Percentiles rank a stretch among this genome's conserved stretches.
Evolutionary conservation across 2,797 vertebrate species (phyloP).

Genomic region (Pseudomugil gertrudae): DNA sequence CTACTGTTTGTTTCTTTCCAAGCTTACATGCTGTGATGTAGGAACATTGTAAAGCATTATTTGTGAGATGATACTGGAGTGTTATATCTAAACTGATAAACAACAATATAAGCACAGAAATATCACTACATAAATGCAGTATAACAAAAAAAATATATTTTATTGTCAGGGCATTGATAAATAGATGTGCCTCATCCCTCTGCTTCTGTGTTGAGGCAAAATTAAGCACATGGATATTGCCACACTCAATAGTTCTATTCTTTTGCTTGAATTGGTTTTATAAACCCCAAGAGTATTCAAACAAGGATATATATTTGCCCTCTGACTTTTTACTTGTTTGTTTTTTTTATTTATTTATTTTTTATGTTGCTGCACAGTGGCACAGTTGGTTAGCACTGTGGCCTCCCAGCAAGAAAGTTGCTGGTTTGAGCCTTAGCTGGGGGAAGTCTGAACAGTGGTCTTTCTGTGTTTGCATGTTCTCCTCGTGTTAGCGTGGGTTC

Average conservation of each 20-base stretch:
- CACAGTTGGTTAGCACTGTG: no score
- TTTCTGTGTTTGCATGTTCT: no score
- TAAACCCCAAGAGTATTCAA: background rate
- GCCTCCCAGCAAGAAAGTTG: no score
- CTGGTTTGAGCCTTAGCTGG: no score
- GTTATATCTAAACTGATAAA: constrained; percentile 1
- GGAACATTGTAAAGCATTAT: constrained; percentile 6
- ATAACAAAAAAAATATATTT: background rate
- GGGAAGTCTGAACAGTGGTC: no score
- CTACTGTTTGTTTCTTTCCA: background rate
- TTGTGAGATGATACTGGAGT: background rate
- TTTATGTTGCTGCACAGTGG: no score
- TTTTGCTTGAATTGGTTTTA: background rate
- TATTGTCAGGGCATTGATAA: background rate
- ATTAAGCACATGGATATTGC: constrained; percentile 21
- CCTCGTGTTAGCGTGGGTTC: no score
- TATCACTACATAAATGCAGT: background rate
- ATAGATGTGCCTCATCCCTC: background rate
- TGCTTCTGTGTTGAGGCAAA: background rate
- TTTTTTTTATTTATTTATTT: background rate
- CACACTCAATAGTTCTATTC: constrained; percentile 5
- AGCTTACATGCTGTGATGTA: background rate
- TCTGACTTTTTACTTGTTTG: background rate
- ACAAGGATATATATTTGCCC: background rate
- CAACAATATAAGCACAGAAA: background rate